Percentiles rank a stretch among this genome's conserved stretches.
Conservation (phyloP, 1,140 invertebrate species). For the Tetranychus cinnabarinus region DNA sequence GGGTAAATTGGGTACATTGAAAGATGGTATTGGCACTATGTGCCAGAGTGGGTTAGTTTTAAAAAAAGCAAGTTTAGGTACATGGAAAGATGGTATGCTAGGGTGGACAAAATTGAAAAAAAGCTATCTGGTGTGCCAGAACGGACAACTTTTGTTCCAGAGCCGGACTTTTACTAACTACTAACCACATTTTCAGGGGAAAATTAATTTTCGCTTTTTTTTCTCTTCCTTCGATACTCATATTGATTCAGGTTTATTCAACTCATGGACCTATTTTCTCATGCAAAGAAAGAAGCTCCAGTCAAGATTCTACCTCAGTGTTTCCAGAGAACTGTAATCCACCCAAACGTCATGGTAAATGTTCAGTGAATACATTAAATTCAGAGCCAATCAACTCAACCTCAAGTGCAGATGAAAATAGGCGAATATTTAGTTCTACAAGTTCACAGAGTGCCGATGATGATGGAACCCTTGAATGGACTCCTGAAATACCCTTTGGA, state of each 20-base stretch:
- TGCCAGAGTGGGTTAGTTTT: no score
- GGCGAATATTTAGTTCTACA: not conserved
- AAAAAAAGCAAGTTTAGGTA: no score
- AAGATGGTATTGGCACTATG: no score
- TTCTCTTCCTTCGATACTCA: not conserved
- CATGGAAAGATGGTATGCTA: no score
- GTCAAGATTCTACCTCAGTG: not conserved
- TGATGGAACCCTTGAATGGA: constrained; percentile 54
- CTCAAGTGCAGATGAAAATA: not conserved
- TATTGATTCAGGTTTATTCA: not conserved
- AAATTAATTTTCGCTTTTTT: not conserved
- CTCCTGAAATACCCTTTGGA: constrained; percentile 68
- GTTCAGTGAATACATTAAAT: not conserved
- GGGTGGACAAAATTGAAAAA: no score
- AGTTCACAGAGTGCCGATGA: constrained; percentile 30
- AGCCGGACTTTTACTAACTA: no score
- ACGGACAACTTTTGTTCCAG: no score
- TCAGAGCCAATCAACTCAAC: not conserved
- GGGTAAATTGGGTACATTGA: no score
- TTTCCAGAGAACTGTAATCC: not conserved
- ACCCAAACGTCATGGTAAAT: not conserved
- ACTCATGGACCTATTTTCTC: not conserved
- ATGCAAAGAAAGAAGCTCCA: not conserved
- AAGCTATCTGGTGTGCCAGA: not conserved
- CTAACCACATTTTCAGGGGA: no score